Conservation (phyloP, 2,888 invertebrate genomes). For the Urechis unicinctus region DNA sequence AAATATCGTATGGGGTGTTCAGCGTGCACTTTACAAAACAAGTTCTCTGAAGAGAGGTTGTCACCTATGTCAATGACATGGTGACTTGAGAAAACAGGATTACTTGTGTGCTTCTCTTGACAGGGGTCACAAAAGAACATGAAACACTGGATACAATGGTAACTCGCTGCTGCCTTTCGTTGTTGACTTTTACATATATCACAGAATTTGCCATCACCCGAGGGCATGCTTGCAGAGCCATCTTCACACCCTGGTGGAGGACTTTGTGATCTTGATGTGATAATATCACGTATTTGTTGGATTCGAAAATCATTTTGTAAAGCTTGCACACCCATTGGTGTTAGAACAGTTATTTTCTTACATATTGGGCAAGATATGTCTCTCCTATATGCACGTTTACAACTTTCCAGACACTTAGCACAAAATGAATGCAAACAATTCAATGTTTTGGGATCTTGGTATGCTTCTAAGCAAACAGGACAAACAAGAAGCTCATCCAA, state of each 20-base stretch:
- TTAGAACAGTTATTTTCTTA: conserved; percentile 41
- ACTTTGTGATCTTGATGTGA: conserved; percentile 1
- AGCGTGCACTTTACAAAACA: conserved; percentile 19
- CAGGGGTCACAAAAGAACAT: conserved; percentile 21
- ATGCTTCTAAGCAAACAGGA: conserved; percentile 44
- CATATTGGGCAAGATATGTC: conserved; percentile 45
- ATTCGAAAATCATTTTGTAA: conserved; percentile 45
- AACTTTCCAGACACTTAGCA: conserved; percentile 36
- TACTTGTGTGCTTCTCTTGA: conserved; percentile 16
- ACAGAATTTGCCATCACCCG: conserved; percentile 7
- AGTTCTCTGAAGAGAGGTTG: conserved; percentile 3
- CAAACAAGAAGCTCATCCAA: conserved; percentile 25
- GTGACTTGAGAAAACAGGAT: conserved; percentile 17
- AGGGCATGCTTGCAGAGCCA: background rate
- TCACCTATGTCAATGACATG: conserved; percentile 15
- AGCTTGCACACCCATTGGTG: conserved; percentile 38
- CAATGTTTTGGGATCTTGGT: conserved; percentile 43
- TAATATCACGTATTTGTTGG: conserved; percentile 21
- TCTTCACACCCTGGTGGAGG: background rate
- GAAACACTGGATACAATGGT: conserved; percentile 22
- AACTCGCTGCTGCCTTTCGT: conserved; percentile 2
- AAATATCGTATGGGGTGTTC: conserved; percentile 19
- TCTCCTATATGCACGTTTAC: conserved; percentile 32
- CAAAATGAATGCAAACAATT: conserved; percentile 47
- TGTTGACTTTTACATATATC: conserved; percentile 17